phyloP scores from a whole-genome alignment of 2,113 vertebrate species.

The Ranitomeya variabilis region DNA sequence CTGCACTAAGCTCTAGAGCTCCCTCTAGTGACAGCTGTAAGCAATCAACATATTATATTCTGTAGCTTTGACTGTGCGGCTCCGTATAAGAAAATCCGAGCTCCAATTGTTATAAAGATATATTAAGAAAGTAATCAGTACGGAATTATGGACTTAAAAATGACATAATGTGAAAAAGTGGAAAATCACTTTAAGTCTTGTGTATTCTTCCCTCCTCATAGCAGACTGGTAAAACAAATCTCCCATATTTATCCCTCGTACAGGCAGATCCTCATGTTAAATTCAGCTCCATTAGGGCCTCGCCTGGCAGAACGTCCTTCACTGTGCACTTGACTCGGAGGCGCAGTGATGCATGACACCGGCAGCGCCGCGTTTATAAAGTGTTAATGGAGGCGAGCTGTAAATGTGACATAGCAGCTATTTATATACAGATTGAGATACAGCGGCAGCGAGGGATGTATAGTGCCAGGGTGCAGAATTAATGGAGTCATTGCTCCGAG shows the following conservation, averaged over 20 bases:
- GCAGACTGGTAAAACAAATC: constrained; percentile 27
- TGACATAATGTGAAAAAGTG: neutral
- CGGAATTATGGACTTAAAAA: neutral
- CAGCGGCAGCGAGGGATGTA: neutral
- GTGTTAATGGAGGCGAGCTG: constrained; percentile 16
- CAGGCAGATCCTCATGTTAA: constrained; percentile 28
- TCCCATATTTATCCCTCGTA: constrained; percentile 1
- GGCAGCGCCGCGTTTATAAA: neutral
- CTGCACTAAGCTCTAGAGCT: neutral
- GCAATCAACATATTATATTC: neutral
- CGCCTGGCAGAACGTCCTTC: neutral
- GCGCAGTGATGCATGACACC: constrained; percentile 24
- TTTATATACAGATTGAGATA: constrained; percentile 6
- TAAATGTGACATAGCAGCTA: constrained; percentile 24
- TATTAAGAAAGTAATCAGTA: neutral
- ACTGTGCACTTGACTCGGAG: neutral
- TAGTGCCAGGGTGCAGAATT: neutral
- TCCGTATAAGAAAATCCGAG: neutral
- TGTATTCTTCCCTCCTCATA: neutral
- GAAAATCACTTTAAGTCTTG: neutral
- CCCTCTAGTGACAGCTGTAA: neutral
- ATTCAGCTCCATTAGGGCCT: constrained; percentile 37
- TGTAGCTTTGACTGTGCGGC: neutral
- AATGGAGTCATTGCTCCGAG: neutral
- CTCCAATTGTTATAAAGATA: neutral